Conservation (phyloP, 2,797 vertebrate species). For the Florisuga fusca region DNA sequence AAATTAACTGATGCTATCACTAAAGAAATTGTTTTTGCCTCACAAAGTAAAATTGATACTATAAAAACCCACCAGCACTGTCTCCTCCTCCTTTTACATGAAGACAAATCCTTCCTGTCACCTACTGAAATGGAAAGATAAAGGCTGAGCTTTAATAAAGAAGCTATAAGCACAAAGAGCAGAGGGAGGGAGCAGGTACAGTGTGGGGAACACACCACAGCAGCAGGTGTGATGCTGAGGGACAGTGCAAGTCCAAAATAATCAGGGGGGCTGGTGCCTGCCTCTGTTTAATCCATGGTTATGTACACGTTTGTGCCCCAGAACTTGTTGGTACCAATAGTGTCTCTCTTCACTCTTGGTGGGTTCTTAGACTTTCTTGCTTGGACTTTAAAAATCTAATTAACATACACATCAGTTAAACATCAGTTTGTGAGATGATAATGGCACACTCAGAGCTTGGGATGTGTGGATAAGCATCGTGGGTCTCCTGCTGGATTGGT, state of each 20-base stretch:
- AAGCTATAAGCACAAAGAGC: neutral
- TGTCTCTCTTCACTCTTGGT: neutral
- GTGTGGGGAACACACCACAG: neutral
- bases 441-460: fast-evolving
- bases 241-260: neutral
- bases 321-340: fast-evolving
- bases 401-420: neutral
- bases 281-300: fast-evolving
- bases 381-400: neutral
- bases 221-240: neutral
- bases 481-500: neutral
- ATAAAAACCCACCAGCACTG: constrained; percentile 65
- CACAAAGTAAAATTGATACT: constrained; percentile 75
- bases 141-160: constrained; percentile 71
- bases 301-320: neutral
- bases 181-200: neutral
- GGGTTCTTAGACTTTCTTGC: neutral
- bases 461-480: fast-evolving
- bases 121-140: constrained; percentile 72
- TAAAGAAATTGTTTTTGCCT: constrained; percentile 78
- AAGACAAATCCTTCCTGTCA: constrained; percentile 62
- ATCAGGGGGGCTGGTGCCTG: fast-evolving
- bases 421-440: neutral
- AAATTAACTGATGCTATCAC: constrained; percentile 83
- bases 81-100: constrained; percentile 71